Conservation (phyloP, 1,140 invertebrate genomes). For the Drosophila sp. region DNA sequence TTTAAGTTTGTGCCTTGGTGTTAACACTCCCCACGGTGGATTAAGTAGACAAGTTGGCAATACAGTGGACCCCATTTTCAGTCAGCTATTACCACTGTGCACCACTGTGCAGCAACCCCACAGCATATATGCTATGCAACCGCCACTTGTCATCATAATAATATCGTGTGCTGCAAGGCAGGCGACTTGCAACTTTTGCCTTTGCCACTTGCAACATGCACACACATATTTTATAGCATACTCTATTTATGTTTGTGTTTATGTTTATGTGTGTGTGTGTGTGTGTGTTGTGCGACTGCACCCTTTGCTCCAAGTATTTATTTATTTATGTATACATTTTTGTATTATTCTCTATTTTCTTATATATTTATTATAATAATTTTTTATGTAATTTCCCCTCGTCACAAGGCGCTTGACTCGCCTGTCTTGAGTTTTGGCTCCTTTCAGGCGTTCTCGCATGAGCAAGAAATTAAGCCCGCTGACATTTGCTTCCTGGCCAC, state of each 20-base stretch:
- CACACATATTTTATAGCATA: constrained; percentile 18
- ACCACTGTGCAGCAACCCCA: not conserved
- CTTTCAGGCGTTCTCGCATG: constrained; percentile 31
- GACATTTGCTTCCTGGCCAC: constrained; percentile 52
- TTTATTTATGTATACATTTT: constrained; percentile 21
- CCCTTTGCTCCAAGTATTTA: constrained; percentile 33
- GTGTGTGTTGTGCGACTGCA: constrained; percentile 19
- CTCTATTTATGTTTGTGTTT: constrained; percentile 2
- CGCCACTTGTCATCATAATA: constrained; percentile 32
- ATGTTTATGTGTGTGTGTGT: constrained; percentile 22
- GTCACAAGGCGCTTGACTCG: constrained; percentile 35
- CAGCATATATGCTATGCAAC: not conserved
- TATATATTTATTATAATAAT: constrained; percentile 72
- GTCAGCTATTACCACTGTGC: too few species aligned
- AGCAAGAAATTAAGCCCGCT: constrained; percentile 49
- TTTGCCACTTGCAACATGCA: constrained; percentile 30
- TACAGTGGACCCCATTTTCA: constrained; percentile 31
- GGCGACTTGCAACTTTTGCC: constrained; percentile 41
- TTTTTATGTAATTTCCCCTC: constrained; percentile 56
- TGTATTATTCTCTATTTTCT: too few species aligned
- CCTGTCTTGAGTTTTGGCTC: constrained; percentile 30
- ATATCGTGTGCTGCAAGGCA: constrained; percentile 19
- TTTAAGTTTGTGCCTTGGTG: constrained; percentile 44
- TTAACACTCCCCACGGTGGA: constrained; percentile 56
- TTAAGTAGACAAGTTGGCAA: constrained; percentile 78